Percentiles rank a stretch among this genome's conserved stretches.
phyloP scores from a whole-genome alignment of 2,797 vertebrate genomes.

The Coccyzus lansbergi region DNA sequence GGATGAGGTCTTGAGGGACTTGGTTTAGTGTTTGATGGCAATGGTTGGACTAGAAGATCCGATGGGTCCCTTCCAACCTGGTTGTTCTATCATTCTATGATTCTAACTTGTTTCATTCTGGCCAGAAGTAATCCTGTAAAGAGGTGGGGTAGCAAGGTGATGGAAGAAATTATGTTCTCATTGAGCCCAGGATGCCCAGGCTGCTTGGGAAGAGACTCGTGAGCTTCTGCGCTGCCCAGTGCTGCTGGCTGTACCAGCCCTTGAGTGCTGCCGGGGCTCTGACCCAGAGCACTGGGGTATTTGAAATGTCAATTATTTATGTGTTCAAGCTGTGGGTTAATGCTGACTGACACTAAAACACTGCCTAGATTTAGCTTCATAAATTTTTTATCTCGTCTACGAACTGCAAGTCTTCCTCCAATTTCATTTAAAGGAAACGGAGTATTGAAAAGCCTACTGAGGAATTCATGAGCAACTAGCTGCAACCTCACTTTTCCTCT shows the following conservation, averaged over 20 bases:
- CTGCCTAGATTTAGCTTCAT: conserved; percentile 78
- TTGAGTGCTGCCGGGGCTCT: background rate
- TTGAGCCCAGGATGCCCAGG: background rate
- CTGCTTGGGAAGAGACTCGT: background rate
- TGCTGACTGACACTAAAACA: conserved; percentile 80
- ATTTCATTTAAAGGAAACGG: conserved; percentile 70
- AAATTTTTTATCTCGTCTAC: conserved; percentile 73
- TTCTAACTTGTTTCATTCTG: background rate
- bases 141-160: background rate
- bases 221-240: background rate
- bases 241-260: background rate
- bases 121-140: background rate
- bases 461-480: conserved; percentile 65
- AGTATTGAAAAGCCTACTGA: conserved; percentile 60
- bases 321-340: conserved; percentile 77
- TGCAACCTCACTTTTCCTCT: conserved; percentile 61
- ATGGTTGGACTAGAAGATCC: too few species aligned
- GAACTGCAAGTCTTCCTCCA: conserved; percentile 71
- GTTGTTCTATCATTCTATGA: too few species aligned
- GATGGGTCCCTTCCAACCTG: too few species aligned
- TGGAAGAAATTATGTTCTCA: background rate
- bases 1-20: too few species aligned
- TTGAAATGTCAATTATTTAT: conserved; percentile 78
- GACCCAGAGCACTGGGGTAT: conserved; percentile 33
- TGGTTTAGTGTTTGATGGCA: too few species aligned